Evolutionary conservation across 2,888 invertebrate species (phyloP).

Genomic region (Heteropelma amictum): DNA sequence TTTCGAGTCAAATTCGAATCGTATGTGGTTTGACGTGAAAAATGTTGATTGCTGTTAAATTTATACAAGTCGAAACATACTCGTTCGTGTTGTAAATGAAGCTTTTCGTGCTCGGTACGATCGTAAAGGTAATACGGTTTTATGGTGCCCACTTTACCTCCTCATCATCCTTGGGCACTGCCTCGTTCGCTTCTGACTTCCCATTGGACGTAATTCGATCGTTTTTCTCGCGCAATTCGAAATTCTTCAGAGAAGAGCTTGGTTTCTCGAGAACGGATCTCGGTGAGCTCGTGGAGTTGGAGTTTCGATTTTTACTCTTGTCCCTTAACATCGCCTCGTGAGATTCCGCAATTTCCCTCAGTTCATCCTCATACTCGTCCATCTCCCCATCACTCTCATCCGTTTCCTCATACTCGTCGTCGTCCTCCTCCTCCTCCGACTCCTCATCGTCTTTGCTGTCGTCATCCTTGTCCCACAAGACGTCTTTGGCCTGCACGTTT

Average conservation of each 20-base stretch:
- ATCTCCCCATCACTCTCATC: conserved; percentile 53
- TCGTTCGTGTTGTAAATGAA: too few relatives aligned
- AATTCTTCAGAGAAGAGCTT: conserved; percentile 54
- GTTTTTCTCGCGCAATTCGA: conserved; percentile 66
- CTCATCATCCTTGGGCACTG: conserved; percentile 59
- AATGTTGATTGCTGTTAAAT: too few relatives aligned
- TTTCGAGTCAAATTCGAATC: too few relatives aligned
- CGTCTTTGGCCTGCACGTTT: conserved; percentile 37
- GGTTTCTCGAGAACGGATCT: conserved; percentile 33
- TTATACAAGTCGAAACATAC: too few relatives aligned
- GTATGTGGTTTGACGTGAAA: too few relatives aligned
- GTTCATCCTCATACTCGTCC: conserved; percentile 69
- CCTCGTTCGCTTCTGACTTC: conserved; percentile 66
- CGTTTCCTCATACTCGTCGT: conserved; percentile 49
- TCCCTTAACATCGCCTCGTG: conserved; percentile 70
- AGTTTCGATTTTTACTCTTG: conserved; percentile 61
- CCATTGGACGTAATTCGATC: conserved; percentile 65
- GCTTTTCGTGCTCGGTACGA: too few relatives aligned
- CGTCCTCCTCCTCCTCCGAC: conserved; percentile 58
- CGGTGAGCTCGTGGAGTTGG: conserved; percentile 48
- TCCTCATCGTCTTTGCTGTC: conserved; percentile 45
- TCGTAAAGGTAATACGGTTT: not conserved
- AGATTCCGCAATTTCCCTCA: conserved; percentile 66
- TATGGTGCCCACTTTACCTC: conserved; percentile 55
- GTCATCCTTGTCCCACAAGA: conserved; percentile 37